Evolutionary conservation across 2,797 vertebrate species (phyloP).

Genomic region (Mormyrops attenuatus): DNA sequence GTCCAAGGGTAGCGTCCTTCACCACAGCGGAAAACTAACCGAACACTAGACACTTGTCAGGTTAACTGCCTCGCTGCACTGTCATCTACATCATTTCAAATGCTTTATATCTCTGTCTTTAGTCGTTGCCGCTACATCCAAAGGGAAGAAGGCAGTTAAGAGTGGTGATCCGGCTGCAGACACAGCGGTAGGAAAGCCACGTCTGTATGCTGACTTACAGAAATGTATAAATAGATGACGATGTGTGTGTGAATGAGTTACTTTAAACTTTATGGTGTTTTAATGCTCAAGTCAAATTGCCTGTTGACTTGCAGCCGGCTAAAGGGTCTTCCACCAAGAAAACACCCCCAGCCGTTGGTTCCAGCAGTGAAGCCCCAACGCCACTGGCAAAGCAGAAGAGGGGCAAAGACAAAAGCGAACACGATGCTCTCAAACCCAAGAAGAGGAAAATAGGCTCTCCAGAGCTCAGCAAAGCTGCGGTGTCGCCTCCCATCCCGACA

Average conservation of each 20-base stretch:
- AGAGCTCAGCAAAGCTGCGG: neutral
- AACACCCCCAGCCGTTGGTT: neutral
- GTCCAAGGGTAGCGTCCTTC: neutral
- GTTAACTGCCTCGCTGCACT: neutral
- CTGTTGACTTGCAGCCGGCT: neutral
- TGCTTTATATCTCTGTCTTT: neutral
- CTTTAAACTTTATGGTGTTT: neutral
- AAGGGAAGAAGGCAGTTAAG: constrained; percentile 28
- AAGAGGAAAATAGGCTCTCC: constrained; percentile 33
- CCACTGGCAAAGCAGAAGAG: constrained; percentile 42
- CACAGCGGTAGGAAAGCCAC: neutral
- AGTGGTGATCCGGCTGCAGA: constrained; percentile 25
- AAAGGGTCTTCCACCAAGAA: neutral
- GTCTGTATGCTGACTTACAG: neutral
- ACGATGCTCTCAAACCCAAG: constrained; percentile 31
- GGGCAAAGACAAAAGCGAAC: constrained; percentile 24
- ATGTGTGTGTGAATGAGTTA: neutral
- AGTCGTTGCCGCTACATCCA: constrained; percentile 22
- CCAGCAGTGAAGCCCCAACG: constrained; percentile 25
- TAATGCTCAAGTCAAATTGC: neutral
- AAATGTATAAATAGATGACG: neutral
- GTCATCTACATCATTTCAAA: neutral
- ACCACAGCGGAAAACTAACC: neutral
- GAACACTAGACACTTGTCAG: neutral
- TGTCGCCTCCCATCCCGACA: neutral